These are phyloP conservation scores for Hippocampus mohnikei DNA, from an alignment of 2,113 vertebrate species.

Conservation along the genomic window DNA sequence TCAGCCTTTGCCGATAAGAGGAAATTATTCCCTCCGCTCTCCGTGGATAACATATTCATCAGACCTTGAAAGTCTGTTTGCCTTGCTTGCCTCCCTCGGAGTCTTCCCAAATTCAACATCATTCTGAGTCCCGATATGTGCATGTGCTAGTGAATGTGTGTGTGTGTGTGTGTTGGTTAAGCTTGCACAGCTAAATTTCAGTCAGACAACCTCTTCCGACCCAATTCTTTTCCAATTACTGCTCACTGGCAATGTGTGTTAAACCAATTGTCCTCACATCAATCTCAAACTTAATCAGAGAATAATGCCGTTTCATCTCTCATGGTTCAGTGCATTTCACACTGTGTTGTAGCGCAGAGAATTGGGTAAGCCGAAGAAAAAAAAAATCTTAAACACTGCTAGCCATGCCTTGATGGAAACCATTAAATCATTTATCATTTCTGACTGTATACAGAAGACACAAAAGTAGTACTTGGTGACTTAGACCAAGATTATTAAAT, in stretches of 20 bases:
- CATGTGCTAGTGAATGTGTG: background rate
- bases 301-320: constrained; percentile 17
- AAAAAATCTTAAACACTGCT: constrained; percentile 35
- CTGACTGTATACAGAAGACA: constrained; percentile 2
- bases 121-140: background rate
- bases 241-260: background rate
- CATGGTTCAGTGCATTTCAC: background rate
- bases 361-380: background rate
- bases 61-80: constrained; percentile 59
- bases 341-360: background rate
- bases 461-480: constrained; percentile 5
- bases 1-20: background rate
- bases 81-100: constrained; percentile 33
- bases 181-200: constrained; percentile 9
- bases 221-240: constrained; percentile 15
- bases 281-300: constrained; percentile 3
- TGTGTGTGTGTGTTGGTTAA: background rate
- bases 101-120: constrained; percentile 22
- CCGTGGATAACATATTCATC: constrained; percentile 57
- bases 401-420: constrained; percentile 30
- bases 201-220: constrained; percentile 2
- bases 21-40: constrained; percentile 58
- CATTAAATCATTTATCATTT: constrained; percentile 34
- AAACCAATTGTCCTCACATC: background rate
- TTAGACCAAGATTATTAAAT: constrained; percentile 24